Evolutionary conservation across 1,140 invertebrate species (phyloP).

Genomic region (Meloidogyne chitwoodi): DNA sequence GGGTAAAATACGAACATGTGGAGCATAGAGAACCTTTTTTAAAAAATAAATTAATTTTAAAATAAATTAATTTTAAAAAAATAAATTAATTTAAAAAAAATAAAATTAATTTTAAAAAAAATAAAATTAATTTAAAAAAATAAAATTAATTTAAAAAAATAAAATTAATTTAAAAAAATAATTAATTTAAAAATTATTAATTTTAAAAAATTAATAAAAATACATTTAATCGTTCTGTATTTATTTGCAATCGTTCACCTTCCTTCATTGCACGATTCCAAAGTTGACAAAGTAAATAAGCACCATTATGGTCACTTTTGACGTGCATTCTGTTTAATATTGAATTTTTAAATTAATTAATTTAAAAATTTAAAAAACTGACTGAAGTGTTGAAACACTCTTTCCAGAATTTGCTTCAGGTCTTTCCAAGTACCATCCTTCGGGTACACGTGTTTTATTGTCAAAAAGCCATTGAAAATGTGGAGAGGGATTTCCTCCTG

Average conservation of each 20-base stretch:
- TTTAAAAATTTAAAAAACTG: background rate
- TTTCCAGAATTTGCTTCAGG: slow-evolving; percentile 12
- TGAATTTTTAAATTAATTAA: background rate
- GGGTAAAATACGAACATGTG: slow-evolving; percentile 28
- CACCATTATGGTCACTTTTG: slow-evolving; percentile 34
- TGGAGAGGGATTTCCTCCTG: slow-evolving; percentile 33
- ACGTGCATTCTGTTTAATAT: slow-evolving; percentile 24
- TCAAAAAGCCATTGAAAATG: slow-evolving; percentile 37
- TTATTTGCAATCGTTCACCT: slow-evolving; percentile 8
- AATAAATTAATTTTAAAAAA: background rate
- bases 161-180: background rate
- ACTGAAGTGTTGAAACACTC: slow-evolving; percentile 19
- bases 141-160: background rate
- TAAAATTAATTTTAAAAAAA: too few species aligned
- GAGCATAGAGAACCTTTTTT: slow-evolving; percentile 31
- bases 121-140: background rate
- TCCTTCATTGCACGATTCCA: slow-evolving; percentile 37
- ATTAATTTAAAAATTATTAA: background rate
- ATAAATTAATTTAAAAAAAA: background rate
- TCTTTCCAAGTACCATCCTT: slow-evolving; percentile 26
- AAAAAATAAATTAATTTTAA: too few species aligned
- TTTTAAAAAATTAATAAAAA: background rate
- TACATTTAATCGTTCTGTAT: slow-evolving; percentile 35
- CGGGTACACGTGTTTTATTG: slow-evolving; percentile 35
- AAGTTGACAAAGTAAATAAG: slow-evolving; percentile 37